Evolutionary conservation across 2,888 invertebrate genomes (phyloP), one percentile per base, ranked within the genome.

Genomic region (Rhyacophila evoluta): DNA sequence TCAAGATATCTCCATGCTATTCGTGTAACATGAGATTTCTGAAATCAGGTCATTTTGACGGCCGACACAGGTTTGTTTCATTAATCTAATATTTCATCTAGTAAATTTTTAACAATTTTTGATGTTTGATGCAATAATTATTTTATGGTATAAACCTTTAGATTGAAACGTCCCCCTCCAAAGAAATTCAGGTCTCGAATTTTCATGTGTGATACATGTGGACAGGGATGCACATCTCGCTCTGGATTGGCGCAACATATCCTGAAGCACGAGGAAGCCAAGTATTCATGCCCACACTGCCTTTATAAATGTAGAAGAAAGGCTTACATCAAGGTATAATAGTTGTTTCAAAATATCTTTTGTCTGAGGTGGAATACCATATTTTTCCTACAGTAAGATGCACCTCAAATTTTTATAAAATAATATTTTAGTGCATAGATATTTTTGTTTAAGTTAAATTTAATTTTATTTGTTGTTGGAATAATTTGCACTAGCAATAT

Each of bases 11-110:
- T 3, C 77, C 80, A 10, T 81, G 81, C 68, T 36, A 80, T 29
- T 74, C 72, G 15, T 81, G 81, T 28, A 81, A 81, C 38, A 78
- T 80, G 71, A 76, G 68, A 37, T 81, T 81, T 25, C 71, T 81
- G 37, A 78, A 81, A 27, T 81, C 81, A 10, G 81, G 81, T 37
- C 81, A 81, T 27, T 81, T 81, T 55, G 80, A 81, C 10, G 81
- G 81, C n/a, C 74, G 75, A 74, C 81, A 81, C 55, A 75, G 79
- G 81, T 80, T 29, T 38, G 67, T 71, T 37, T 39, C 15, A 1
- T 12, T 15, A 39, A 67, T 33, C 4, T 33, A 33, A 33, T 6
- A n/a, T 33, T 33, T 33, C 29, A 33, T 6, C 29, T 33, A n/a
- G n/a, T n/a, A n/a, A n/a, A n/a, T n/a, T n/a, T n/a, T n/a, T n/a